A percentile compares a stretch with the other conserved stretches of the same genome.
These are phyloP conservation scores for Autographa pulchrina DNA, from an alignment of 2,888 invertebrate species.

Conservation along the genomic window DNA sequence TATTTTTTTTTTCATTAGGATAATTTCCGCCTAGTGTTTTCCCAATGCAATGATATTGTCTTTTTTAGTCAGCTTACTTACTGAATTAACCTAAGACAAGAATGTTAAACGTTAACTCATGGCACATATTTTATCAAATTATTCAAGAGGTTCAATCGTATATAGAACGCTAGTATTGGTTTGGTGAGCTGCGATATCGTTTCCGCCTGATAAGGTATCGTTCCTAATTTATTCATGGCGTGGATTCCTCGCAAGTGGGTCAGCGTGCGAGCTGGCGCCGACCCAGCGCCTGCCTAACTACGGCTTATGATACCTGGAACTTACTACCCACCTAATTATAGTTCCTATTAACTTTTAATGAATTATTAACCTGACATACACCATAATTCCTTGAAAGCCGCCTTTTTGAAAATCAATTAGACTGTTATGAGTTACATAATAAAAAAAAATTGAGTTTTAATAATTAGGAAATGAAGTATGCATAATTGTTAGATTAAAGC, in stretches of 20 bases:
- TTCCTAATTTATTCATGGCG: constrained; percentile 47
- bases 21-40: no score
- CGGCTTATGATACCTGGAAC: constrained; percentile 26
- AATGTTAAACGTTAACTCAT: background rate
- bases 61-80: no score
- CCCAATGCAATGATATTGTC: no score
- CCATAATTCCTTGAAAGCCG: background rate
- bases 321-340: background rate
- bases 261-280: constrained; percentile 31
- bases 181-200: constrained; percentile 30
- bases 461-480: background rate
- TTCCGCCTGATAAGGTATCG: constrained; percentile 35
- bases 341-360: background rate
- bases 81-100: no score
- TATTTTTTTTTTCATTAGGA: no score
- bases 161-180: constrained; percentile 3
- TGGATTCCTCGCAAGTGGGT: constrained; percentile 46
- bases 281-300: constrained; percentile 14
- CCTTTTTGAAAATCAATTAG: background rate
- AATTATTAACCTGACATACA: background rate
- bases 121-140: constrained; percentile 13
- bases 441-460: background rate
- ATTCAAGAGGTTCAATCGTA: constrained; percentile 11
- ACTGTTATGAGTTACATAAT: background rate
- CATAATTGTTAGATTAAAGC: background rate